These are phyloP conservation scores for Stichodactyla helianthus DNA, from an alignment of 64 coral and sea anemone species.

Conservation along the genomic window DNA sequence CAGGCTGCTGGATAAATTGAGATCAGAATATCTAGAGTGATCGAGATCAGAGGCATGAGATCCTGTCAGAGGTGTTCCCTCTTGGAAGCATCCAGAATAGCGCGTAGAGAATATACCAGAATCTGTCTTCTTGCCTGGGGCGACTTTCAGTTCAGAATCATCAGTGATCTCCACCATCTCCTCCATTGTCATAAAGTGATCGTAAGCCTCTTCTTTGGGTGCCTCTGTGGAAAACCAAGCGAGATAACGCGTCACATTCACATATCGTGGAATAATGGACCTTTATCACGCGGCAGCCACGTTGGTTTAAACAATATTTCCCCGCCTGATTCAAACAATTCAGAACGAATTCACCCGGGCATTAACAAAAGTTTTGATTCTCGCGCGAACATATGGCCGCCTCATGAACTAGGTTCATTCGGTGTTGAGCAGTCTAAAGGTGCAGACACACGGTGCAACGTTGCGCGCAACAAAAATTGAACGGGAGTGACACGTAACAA, in stretches of 20 bases:
- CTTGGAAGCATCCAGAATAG: conserved; percentile 70
- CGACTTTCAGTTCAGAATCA: conserved; percentile 14
- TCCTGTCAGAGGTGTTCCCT: conserved; percentile 51
- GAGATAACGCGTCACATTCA: too few relatives aligned
- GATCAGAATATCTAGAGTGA: conserved; percentile 46
- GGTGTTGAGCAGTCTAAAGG: too few relatives aligned
- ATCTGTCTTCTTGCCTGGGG: conserved; percentile 36
- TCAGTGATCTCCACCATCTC: conserved; percentile 69
- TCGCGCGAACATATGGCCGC: too few relatives aligned
- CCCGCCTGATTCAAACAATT: too few relatives aligned
- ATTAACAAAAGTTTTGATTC: too few relatives aligned
- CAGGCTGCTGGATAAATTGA: conserved; percentile 24
- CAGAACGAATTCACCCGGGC: too few relatives aligned
- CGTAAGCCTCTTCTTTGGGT: conserved; percentile 60
- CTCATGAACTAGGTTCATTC: too few relatives aligned
- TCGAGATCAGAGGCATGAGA: conserved; percentile 74
- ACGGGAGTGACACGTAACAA: background rate
- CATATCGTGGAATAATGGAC: too few relatives aligned
- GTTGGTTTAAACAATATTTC: too few relatives aligned
- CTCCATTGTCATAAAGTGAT: conserved; percentile 90
- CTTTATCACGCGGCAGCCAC: background rate
- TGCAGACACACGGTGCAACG: background rate
- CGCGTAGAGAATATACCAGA: conserved; percentile 57
- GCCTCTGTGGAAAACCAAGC: background rate
- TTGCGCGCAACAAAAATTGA: background rate